These are phyloP conservation scores for Heterochromis multidens DNA, from an alignment of 2,113 vertebrate genomes.

Conservation along the genomic window DNA sequence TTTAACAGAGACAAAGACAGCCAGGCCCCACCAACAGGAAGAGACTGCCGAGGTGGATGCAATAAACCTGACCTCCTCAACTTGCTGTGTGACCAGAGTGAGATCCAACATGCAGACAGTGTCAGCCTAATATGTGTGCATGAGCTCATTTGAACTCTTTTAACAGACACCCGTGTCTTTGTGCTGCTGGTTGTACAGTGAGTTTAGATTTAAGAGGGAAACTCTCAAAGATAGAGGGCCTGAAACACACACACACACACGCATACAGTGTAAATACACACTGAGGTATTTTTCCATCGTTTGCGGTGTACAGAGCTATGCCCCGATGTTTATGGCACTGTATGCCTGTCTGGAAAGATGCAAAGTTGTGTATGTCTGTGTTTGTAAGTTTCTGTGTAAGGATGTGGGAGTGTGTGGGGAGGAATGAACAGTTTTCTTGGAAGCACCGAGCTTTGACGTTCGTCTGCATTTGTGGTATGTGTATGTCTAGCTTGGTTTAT, in stretches of 20 bases:
- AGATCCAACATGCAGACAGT: neutral
- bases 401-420: neutral
- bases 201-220: conserved; percentile 27
- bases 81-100: neutral
- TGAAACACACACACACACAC: neutral
- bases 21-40: conserved; percentile 38
- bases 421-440: conserved; percentile 28
- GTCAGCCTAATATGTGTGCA: conserved; percentile 31
- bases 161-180: neutral
- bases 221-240: conserved; percentile 41
- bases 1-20: conserved; percentile 60
- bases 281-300: conserved; percentile 44
- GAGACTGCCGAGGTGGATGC: conserved; percentile 3
- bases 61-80: conserved; percentile 12
- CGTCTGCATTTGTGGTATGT: conserved; percentile 15
- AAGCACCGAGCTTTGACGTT: neutral
- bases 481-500: conserved; percentile 15
- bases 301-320: conserved; percentile 44
- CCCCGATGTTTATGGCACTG: conserved; percentile 52
- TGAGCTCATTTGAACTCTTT: conserved; percentile 36
- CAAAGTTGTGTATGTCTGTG: conserved; percentile 3
- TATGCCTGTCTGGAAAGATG: conserved; percentile 49
- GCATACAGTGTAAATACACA: neutral
- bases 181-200: neutral
- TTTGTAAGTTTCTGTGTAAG: neutral